These are phyloP conservation scores for Neelides sp. DNA, from an alignment of 1,140 invertebrate species.

Conservation along the genomic window DNA sequence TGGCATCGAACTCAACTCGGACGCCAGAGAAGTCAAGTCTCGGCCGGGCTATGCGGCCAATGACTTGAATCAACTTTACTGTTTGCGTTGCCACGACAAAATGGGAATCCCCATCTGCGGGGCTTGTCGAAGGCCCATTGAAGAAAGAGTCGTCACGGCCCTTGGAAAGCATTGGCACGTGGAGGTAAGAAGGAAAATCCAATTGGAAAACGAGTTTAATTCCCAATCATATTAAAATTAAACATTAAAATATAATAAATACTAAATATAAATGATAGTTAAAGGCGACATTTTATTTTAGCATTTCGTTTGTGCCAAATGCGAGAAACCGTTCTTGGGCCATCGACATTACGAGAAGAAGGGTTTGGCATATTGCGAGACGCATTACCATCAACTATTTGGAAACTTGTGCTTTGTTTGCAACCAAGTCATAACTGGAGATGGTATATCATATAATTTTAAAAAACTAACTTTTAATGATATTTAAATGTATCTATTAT, in stretches of 20 bases:
- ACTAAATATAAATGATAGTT: neutral
- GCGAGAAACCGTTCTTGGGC: slow-evolving; percentile 97
- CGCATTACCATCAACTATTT: slow-evolving; percentile 97
- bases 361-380: slow-evolving; percentile 96
- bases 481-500: neutral
- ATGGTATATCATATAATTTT: slow-evolving; percentile 56
- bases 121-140: slow-evolving; percentile 88
- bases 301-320: slow-evolving; percentile 99
- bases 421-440: slow-evolving; percentile 93
- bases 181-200: slow-evolving; percentile 36
- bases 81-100: slow-evolving; percentile 95
- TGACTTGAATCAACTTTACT: slow-evolving; percentile 92
- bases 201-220: no score
- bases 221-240: neutral
- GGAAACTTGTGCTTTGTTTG: slow-evolving; percentile 98
- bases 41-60: slow-evolving; percentile 77
- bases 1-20: slow-evolving; percentile 60
- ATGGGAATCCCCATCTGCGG: slow-evolving; percentile 98
- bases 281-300: slow-evolving; percentile 36
- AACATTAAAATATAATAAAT: neutral
- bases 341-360: slow-evolving; percentile 99
- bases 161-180: slow-evolving; percentile 99
- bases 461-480: neutral
- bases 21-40: slow-evolving; percentile 67
- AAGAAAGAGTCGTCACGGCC: slow-evolving; percentile 91